phyloP scores from a whole-genome alignment of 2,113 vertebrate species.

The Semnopithecus entellus region DNA sequence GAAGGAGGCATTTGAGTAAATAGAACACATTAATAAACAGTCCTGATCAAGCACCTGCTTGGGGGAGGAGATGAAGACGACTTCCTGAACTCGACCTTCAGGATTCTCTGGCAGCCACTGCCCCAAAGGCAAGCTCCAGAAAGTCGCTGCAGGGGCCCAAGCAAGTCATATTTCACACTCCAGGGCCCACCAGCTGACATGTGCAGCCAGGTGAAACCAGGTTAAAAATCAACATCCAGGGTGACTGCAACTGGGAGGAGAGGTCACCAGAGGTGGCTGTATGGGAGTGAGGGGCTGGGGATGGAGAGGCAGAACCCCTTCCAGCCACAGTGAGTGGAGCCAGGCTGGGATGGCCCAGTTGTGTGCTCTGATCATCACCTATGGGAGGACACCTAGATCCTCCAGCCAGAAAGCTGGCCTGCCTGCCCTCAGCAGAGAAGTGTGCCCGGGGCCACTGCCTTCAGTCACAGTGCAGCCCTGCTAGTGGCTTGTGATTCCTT shows the following conservation, averaged over 20 bases:
- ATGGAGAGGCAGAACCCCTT: too few species aligned
- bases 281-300: not conserved
- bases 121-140: not conserved
- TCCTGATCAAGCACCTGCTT: not conserved
- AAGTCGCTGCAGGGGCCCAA: not conserved
- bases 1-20: not conserved
- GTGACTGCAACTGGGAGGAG: not conserved
- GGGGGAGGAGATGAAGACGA: rapidly evolving
- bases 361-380: not conserved
- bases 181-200: not conserved
- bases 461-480: rapidly evolving
- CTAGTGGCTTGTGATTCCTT: not conserved
- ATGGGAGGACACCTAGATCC: not conserved
- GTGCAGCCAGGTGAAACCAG: not conserved
- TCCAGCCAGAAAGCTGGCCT: rapidly evolving
- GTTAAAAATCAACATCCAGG: not conserved
- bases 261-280: rapidly evolving
- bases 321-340: not conserved
- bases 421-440: too few species aligned
- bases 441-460: rapidly evolving
- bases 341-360: not conserved
- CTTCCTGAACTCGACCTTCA: not conserved
- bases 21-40: not conserved
- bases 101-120: not conserved
- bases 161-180: not conserved